A percentile compares a stretch with the other conserved stretches of the same genome.
Conservation (phyloP, 1,140 invertebrate genomes). For the Lasaia peninsularis region DNA sequence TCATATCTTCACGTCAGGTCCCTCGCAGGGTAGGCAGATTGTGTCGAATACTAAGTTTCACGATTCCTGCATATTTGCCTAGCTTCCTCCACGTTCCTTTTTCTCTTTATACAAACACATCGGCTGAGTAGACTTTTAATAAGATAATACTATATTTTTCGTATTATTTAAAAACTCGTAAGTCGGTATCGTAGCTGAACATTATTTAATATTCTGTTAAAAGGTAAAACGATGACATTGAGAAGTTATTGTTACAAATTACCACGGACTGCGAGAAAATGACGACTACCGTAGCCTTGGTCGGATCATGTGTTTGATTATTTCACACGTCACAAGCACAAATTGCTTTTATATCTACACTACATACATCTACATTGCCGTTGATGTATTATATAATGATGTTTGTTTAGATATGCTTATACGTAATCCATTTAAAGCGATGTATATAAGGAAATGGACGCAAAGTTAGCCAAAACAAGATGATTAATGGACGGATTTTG, state of each 20-base stretch:
- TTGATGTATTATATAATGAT: slow-evolving; percentile 4
- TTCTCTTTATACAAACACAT: too few relatives aligned
- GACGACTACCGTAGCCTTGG: slow-evolving; percentile 61
- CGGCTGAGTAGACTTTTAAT: too few relatives aligned
- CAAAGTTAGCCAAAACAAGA: too few relatives aligned
- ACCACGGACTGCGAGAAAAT: slow-evolving; percentile 48
- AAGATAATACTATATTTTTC: not conserved
- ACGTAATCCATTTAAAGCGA: not conserved
- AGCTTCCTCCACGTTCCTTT: too few relatives aligned
- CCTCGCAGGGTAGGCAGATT: too few relatives aligned
- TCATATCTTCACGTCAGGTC: too few relatives aligned
- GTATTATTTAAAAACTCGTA: not conserved
- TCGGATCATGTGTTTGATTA: slow-evolving; percentile 59
- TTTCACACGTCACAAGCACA: slow-evolving; percentile 49
- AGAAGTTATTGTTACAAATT: slow-evolving; percentile 64
- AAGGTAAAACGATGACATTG: slow-evolving; percentile 50
- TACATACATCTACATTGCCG: not conserved
- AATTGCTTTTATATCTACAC: slow-evolving; percentile 26
- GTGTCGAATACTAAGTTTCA: too few relatives aligned
- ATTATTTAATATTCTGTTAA: not conserved
- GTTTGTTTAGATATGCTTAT: not conserved
- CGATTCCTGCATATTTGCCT: too few relatives aligned
- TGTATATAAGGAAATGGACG: not conserved
- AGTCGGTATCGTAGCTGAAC: not conserved
- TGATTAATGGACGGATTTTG: too few relatives aligned